Conservation (phyloP, 2,888 invertebrate species). For the Synanthedon andrenaeformis region DNA sequence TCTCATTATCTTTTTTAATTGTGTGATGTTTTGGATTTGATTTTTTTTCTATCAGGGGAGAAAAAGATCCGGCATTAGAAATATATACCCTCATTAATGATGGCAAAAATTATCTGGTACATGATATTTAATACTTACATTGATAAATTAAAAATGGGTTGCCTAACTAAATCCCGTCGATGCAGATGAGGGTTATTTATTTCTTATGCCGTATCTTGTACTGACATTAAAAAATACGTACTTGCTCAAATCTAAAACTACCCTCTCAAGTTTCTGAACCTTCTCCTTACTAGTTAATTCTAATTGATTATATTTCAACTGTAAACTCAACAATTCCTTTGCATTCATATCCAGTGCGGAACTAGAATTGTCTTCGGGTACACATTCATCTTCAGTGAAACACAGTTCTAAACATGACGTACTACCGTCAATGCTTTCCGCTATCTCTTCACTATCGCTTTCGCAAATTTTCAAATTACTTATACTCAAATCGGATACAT, state of each 20-base stretch:
- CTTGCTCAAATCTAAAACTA: constrained; percentile 75
- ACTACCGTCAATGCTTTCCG: constrained; percentile 59
- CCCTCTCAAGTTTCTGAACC: constrained; percentile 59
- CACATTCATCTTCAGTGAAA: constrained; percentile 59
- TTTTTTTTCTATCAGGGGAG: too few relatives aligned
- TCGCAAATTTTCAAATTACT: constrained; percentile 59
- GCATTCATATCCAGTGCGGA: constrained; percentile 52
- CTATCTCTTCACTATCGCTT: constrained; percentile 61
- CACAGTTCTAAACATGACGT: constrained; percentile 61
- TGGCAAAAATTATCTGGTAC: too few relatives aligned
- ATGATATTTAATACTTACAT: too few relatives aligned
- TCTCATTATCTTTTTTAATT: too few relatives aligned
- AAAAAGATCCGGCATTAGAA: too few relatives aligned
- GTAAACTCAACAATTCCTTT: constrained; percentile 61
- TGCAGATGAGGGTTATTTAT: too few relatives aligned
- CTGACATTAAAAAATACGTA: constrained; percentile 31
- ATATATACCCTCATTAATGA: too few relatives aligned
- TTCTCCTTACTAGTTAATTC: constrained; percentile 57
- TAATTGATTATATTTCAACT: constrained; percentile 63
- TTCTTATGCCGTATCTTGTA: too few relatives aligned
- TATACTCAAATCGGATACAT: constrained; percentile 51
- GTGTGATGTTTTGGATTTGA: too few relatives aligned
- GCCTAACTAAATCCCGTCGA: too few relatives aligned
- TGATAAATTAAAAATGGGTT: too few relatives aligned
- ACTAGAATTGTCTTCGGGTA: constrained; percentile 42